Evolutionary conservation across 2,888 invertebrate genomes (phyloP).

Genomic region (Amblyteles armatorius): DNA sequence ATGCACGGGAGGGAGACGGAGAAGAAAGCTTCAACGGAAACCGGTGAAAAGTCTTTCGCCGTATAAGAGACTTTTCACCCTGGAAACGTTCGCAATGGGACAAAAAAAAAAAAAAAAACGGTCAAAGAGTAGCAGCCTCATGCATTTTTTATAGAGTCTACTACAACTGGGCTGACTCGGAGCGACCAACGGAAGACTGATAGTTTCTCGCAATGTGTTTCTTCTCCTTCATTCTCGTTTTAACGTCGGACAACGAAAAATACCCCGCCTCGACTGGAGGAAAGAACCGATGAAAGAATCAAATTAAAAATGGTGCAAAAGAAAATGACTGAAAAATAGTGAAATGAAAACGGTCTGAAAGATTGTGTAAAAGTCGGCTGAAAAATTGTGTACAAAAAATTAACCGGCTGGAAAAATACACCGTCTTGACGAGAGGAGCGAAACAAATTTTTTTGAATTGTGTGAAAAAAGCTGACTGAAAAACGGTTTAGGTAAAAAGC

Average conservation of each 20-base stretch:
- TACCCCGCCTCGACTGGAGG: background rate
- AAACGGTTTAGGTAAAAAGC: too few species aligned
- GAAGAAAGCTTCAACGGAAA: background rate
- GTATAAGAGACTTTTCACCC: background rate
- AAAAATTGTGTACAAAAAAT: too few species aligned
- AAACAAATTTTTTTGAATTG: too few species aligned
- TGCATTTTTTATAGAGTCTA: conserved; percentile 31
- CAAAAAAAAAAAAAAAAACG: background rate
- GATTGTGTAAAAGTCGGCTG: too few species aligned
- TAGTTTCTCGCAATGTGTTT: background rate
- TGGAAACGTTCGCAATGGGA: background rate
- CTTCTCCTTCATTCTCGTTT: background rate
- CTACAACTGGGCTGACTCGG: background rate
- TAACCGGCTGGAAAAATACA: too few species aligned
- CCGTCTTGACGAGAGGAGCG: too few species aligned
- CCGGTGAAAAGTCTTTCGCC: background rate
- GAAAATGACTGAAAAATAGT: too few species aligned
- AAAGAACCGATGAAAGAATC: background rate
- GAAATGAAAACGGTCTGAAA: too few species aligned
- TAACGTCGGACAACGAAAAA: background rate
- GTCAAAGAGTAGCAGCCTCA: conserved; percentile 12
- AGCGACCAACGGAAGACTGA: background rate
- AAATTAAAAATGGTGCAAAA: background rate
- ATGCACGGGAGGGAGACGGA: background rate
- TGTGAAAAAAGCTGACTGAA: too few species aligned